A percentile compares a stretch with the other conserved stretches of the same genome.
Conservation (phyloP, 2,113 vertebrate species). For the Carassius gibelio region DNA sequence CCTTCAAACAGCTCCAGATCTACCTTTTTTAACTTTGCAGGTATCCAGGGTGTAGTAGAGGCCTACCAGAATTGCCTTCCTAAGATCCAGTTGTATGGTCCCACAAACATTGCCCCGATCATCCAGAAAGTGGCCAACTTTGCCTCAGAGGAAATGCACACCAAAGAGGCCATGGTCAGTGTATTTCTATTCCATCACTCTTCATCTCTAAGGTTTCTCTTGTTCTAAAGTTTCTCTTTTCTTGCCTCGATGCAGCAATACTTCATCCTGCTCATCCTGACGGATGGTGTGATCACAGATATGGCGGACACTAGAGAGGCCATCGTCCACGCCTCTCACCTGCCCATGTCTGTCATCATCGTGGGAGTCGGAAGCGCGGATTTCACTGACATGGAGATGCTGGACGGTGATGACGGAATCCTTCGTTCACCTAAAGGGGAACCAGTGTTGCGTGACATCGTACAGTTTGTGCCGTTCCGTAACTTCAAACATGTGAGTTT, state of each 20-base stretch:
- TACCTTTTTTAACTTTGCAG: slow-evolving; percentile 64
- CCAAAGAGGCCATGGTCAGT: slow-evolving; percentile 91
- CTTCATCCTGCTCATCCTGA: slow-evolving; percentile 96
- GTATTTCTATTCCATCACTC: not conserved
- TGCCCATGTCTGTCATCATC: slow-evolving; percentile 98
- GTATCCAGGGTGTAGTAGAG: slow-evolving; percentile 95
- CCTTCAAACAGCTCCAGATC: not conserved
- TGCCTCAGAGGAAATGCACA: slow-evolving; percentile 92
- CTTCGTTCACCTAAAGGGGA: slow-evolving; percentile 93
- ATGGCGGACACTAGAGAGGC: slow-evolving; percentile 97
- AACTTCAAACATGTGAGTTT: slow-evolving; percentile 95
- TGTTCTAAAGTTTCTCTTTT: not conserved
- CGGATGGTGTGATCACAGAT: slow-evolving; percentile 96
- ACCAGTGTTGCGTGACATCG: slow-evolving; percentile 92
- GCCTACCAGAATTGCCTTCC: slow-evolving; percentile 97
- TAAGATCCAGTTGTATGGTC: slow-evolving; percentile 92
- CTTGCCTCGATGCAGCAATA: slow-evolving; percentile 82
- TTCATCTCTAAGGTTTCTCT: slow-evolving; percentile 6
- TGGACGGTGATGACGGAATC: slow-evolving; percentile 93
- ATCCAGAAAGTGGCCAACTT: slow-evolving; percentile 95
- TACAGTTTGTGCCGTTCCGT: slow-evolving; percentile 96
- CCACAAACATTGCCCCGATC: slow-evolving; percentile 97
- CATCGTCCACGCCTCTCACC: slow-evolving; percentile 94
- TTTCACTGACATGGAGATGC: slow-evolving; percentile 98
- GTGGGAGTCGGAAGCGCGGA: slow-evolving; percentile 93